Percentiles rank a stretch among this genome's conserved stretches.
Conservation (phyloP, 2,888 invertebrate genomes). For the Athalia rosae region DNA sequence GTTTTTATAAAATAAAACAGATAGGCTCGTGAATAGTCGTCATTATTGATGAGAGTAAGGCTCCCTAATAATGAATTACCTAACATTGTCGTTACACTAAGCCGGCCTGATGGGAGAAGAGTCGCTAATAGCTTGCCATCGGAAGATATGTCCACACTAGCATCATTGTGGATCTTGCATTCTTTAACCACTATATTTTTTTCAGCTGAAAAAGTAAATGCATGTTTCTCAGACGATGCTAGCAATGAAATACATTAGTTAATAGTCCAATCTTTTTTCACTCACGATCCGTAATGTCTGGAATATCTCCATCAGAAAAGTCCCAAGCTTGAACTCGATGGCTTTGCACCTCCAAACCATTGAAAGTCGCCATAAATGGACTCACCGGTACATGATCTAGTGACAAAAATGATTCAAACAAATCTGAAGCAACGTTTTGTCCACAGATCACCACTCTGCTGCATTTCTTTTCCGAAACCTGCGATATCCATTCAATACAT, state of each 20-base stretch:
- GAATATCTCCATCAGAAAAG: slow-evolving; percentile 82
- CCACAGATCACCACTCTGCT: background rate
- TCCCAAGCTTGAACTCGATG: slow-evolving; percentile 92
- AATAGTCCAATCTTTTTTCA: slow-evolving; percentile 51
- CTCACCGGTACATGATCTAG: slow-evolving; percentile 62
- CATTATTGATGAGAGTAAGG: background rate
- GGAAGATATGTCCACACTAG: slow-evolving; percentile 88
- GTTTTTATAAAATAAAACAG: background rate
- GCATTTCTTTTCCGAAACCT: no score
- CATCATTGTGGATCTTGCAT: slow-evolving; percentile 91
- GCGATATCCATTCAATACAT: no score
- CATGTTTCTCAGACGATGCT: background rate
- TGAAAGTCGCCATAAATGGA: slow-evolving; percentile 56
- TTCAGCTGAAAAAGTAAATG: slow-evolving; percentile 75
- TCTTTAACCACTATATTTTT: slow-evolving; percentile 87
- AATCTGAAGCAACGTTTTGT: background rate
- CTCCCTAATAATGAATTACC: slow-evolving; percentile 74
- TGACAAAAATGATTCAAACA: slow-evolving; percentile 1
- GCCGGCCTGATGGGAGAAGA: slow-evolving; percentile 82
- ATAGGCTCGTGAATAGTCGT: background rate
- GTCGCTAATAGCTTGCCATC: slow-evolving; percentile 87
- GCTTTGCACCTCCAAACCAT: slow-evolving; percentile 71
- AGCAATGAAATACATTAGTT: background rate
- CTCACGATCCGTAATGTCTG: slow-evolving; percentile 84
- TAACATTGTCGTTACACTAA: slow-evolving; percentile 83